Percentiles rank a stretch among this genome's conserved stretches.
phyloP scores from a whole-genome alignment of 1,140 invertebrate genomes.

The Planococcus citri region DNA sequence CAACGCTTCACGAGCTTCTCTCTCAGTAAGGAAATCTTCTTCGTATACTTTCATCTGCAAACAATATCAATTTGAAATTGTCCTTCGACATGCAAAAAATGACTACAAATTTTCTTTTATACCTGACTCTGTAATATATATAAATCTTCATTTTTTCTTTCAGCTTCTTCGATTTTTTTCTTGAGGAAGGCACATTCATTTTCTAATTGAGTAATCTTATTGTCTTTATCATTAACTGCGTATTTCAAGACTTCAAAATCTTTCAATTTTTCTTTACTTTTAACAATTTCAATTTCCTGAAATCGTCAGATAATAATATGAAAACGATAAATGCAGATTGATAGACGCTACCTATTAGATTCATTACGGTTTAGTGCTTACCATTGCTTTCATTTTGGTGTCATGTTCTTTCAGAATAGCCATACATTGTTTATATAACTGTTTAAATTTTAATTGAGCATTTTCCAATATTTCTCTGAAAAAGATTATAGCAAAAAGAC shows the following conservation, averaged over 20 bases:
- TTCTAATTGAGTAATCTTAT: constrained; percentile 4
- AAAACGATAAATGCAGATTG: too few relatives aligned
- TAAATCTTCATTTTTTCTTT: constrained; percentile 8
- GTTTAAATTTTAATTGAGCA: neutral
- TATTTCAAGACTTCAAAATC: neutral
- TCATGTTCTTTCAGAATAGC: neutral
- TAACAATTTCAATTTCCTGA: constrained; percentile 1
- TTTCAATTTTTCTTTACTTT: constrained; percentile 7
- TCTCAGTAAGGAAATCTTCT: constrained; percentile 9
- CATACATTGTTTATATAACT: neutral
- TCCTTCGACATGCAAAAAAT: neutral
- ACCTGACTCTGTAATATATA: constrained; percentile 11
- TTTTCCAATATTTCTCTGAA: neutral
- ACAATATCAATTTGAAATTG: neutral
- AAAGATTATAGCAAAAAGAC: neutral
- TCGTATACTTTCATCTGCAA: constrained; percentile 16
- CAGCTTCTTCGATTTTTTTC: neutral
- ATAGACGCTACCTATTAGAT: too few relatives aligned
- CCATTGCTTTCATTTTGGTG: constrained; percentile 9
- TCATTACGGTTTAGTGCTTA: too few relatives aligned
- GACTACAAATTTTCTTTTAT: too few relatives aligned
- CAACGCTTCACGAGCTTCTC: neutral
- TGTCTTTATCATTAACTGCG: neutral
- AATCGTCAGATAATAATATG: neutral
- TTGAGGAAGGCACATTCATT: neutral